Conservation (phyloP, 2,888 invertebrate genomes). For the Cantharis nigra region DNA sequence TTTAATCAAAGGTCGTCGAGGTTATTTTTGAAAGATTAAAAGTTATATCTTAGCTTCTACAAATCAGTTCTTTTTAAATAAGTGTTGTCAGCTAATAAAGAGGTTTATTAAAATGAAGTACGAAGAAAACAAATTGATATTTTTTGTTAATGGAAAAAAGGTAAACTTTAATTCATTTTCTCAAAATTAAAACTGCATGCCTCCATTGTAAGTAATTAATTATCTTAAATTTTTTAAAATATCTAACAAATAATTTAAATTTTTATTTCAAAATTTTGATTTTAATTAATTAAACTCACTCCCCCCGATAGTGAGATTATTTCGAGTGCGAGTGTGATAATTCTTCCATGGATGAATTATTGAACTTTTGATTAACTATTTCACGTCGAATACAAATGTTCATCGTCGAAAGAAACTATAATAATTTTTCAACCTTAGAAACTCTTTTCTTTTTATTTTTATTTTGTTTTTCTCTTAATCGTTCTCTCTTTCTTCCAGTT, state of each 20-base stretch:
- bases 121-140: slow-evolving; percentile 37
- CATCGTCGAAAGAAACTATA: background rate
- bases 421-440: background rate
- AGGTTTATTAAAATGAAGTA: background rate
- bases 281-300: background rate
- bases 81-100: background rate
- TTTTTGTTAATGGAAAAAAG: slow-evolving; percentile 61
- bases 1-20: background rate
- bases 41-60: background rate
- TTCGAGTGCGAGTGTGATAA: background rate
- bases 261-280: background rate
- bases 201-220: too few relatives aligned
- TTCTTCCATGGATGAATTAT: background rate
- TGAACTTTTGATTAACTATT: background rate
- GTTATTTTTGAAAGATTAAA: background rate
- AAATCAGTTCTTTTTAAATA: background rate
- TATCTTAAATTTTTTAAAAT: too few relatives aligned
- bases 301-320: background rate
- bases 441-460: background rate
- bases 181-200: background rate
- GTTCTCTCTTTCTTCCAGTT: too few relatives aligned
- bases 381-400: background rate
- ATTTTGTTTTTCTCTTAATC: background rate
- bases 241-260: background rate
- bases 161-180: slow-evolving; percentile 41